These are phyloP conservation scores for Drosophila ercepeae DNA, from an alignment of 1,140 invertebrate species.

Conservation along the genomic window DNA sequence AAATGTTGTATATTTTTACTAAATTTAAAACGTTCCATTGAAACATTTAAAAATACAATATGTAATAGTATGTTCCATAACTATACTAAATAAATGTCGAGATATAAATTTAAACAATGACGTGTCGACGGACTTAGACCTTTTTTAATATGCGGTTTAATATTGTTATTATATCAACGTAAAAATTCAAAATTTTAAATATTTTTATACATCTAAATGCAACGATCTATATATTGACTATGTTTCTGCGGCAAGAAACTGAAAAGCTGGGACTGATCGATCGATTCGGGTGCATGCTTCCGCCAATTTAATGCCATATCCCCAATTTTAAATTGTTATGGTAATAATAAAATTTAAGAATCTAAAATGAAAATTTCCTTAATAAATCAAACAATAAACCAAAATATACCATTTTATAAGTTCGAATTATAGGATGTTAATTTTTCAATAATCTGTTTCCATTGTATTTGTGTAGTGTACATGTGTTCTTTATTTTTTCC, in stretches of 20 bases:
- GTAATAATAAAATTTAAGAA: conserved; percentile 14
- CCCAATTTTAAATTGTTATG: conserved; percentile 11
- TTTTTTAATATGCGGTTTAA: no score
- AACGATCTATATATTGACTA: no score
- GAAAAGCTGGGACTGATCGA: conserved; percentile 76
- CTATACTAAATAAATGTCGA: no score
- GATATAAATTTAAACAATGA: no score
- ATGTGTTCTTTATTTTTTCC: conserved; percentile 1
- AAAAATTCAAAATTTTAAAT: no score
- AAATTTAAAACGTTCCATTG: no score
- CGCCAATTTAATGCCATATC: conserved; percentile 59
- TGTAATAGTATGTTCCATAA: no score
- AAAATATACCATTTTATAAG: conserved; percentile 3
- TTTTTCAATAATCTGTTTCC: background rate
- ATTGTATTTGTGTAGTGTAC: conserved; percentile 22
- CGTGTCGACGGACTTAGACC: no score
- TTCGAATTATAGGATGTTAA: background rate
- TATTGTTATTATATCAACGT: no score
- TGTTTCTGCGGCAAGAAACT: conserved; percentile 14
- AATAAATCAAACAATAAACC: conserved; percentile 60
- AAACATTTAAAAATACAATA: no score
- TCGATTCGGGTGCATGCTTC: conserved; percentile 77
- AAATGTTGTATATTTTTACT: no score
- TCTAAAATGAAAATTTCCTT: conserved; percentile 31
- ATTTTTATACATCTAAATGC: no score